Evolutionary conservation across 2,113 vertebrate genomes (phyloP).

Genomic region (Poeciliopsis turrubarensis): DNA sequence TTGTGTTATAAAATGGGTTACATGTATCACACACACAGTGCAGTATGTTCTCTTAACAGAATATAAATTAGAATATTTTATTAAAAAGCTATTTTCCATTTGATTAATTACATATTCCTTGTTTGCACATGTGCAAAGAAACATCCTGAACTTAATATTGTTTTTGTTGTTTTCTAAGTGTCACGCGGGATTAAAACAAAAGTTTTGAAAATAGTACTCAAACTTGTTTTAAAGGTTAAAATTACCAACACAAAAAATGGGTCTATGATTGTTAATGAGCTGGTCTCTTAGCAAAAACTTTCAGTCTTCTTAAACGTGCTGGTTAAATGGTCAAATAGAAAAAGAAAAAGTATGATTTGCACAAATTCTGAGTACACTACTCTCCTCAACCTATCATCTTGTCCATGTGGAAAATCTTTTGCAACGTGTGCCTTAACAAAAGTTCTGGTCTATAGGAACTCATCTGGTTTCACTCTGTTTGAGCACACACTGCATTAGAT

Average conservation of each 20-base stretch:
- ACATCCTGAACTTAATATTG: slow-evolving; percentile 7
- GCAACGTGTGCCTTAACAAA: slow-evolving; percentile 59
- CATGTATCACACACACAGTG: slow-evolving; percentile 27
- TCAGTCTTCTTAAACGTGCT: slow-evolving; percentile 19
- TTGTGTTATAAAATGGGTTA: slow-evolving; percentile 25
- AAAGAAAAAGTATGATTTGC: slow-evolving; percentile 18
- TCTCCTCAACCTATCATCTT: slow-evolving; percentile 58
- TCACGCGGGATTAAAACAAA: slow-evolving; percentile 1
- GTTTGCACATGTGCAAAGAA: slow-evolving; percentile 41
- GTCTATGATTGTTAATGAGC: slow-evolving; percentile 73
- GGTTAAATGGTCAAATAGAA: slow-evolving; percentile 4
- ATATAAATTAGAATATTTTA: slow-evolving; percentile 18
- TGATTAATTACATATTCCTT: slow-evolving; percentile 14
- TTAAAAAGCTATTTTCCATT: slow-evolving; percentile 11
- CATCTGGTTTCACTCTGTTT: slow-evolving; percentile 41
- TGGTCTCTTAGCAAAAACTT: slow-evolving; percentile 73
- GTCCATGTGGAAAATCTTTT: slow-evolving; percentile 57
- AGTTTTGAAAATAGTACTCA: neutral
- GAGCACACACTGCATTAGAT: slow-evolving; percentile 64
- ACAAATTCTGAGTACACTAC: slow-evolving; percentile 32
- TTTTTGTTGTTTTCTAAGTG: slow-evolving; percentile 14
- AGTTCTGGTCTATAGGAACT: slow-evolving; percentile 36
- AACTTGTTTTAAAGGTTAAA: slow-evolving; percentile 11
- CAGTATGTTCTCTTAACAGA: slow-evolving; percentile 19
- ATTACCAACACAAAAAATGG: slow-evolving; percentile 23